Evolutionary conservation across 2,888 invertebrate genomes (phyloP), one percentile per base, ranked within the genome.

Genomic region (Trissolcus japonicus): DNA sequence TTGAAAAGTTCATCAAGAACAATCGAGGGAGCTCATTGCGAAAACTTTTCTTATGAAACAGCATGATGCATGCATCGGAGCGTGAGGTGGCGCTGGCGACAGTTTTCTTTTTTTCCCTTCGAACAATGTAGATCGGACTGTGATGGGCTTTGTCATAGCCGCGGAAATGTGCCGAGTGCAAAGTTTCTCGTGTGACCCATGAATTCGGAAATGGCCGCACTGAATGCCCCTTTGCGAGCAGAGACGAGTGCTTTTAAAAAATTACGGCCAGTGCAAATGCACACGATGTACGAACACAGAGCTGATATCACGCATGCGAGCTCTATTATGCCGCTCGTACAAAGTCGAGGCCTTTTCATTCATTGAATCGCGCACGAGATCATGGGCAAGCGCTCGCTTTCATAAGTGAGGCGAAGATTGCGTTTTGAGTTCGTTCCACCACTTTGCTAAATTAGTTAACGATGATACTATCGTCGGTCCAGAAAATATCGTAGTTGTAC

Each of bases 261-360:
- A 61, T 61, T 57, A 71, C 59, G 50, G 29, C 53, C 57, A 40
- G 71, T 65, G 63, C 54, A 56, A 72, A 72, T 54, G 55, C 61
- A 57, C 48, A 46, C 35, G 35, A 54, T 35, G 41, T 68, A 60
- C 68, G 54, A 41, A 59, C 43, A 59, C 46, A 67, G 53, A 55
- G 41, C 29, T 21, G 46, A 46, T 17, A 46, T 57, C 25, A 17
- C 60, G 76, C 53, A 71, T 65, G 56, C 71, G 41, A 56, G 61
- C 50, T 66, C 53, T 60, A 66, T 62, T 71, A 59, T 50, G 76
- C 16, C 53, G 43, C 50, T 65, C 53, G 29, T 43, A 76, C 57
- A 71, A 76, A 76, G 71, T 72, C 71, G 63, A 46, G 50, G 57
- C 48, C 76, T 77, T 72, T 72, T 68, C 76, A 77, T 77, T 77